phyloP scores from a whole-genome alignment of 2,888 invertebrate species.

The Proisotoma minuta region DNA sequence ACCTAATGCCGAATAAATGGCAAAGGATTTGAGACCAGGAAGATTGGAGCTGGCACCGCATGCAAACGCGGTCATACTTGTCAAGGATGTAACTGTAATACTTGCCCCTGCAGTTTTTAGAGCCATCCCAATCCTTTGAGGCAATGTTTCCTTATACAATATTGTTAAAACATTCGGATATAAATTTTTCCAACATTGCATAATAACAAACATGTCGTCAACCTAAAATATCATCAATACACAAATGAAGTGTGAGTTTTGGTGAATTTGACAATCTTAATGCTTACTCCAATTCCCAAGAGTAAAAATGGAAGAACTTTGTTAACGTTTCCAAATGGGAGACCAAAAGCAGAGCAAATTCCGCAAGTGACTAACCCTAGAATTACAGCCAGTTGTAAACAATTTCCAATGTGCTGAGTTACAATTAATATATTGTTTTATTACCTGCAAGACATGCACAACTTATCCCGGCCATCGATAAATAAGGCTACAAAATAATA shows the following conservation, averaged over 20 bases:
- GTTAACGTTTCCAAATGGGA: slow-evolving; percentile 75
- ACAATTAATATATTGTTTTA: background rate
- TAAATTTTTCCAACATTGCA: slow-evolving; percentile 67
- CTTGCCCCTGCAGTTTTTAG: slow-evolving; percentile 75
- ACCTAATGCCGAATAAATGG: slow-evolving; percentile 72
- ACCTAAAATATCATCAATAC: too few species aligned
- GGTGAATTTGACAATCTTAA: background rate
- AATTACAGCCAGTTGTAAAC: background rate
- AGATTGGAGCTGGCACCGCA: slow-evolving; percentile 50
- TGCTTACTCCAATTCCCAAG: slow-evolving; percentile 64
- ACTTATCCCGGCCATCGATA: slow-evolving; percentile 65
- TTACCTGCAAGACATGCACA: slow-evolving; percentile 63
- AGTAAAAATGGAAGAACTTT: slow-evolving; percentile 73
- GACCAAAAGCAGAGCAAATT: slow-evolving; percentile 64
- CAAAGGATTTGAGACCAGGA: slow-evolving; percentile 74
- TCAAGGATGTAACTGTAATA: slow-evolving; percentile 75
- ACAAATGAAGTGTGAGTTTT: too few species aligned
- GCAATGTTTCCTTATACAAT: slow-evolving; percentile 52
- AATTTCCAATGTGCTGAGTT: background rate
- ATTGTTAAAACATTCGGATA: slow-evolving; percentile 5
- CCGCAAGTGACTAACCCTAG: slow-evolving; percentile 64
- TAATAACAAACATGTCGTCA: slow-evolving; percentile 79
- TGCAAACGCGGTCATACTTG: slow-evolving; percentile 72
- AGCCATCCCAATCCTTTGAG: slow-evolving; percentile 63
- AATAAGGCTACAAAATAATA: slow-evolving; percentile 55